These are phyloP conservation scores for Artibeus lituratus DNA, from an alignment of 2,797 vertebrate species.

Conservation along the genomic window DNA sequence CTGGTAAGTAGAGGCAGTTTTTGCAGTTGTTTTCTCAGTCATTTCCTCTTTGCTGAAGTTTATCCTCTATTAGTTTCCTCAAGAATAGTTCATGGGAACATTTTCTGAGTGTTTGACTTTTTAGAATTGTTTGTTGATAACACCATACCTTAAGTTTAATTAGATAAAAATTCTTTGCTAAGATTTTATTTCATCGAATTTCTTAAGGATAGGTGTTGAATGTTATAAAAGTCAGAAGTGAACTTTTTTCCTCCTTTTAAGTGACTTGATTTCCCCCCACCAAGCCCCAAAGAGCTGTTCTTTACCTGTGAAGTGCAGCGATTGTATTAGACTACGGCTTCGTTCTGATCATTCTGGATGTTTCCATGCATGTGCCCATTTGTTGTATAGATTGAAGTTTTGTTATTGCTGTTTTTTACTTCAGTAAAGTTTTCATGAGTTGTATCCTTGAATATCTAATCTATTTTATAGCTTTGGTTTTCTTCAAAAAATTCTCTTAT, in stretches of 20 bases:
- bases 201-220: neutral
- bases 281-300: neutral
- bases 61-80: neutral
- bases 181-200: neutral
- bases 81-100: neutral
- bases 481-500: neutral
- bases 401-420: neutral
- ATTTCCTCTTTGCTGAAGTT: conserved; percentile 5
- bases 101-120: neutral
- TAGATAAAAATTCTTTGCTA: neutral
- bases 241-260: neutral
- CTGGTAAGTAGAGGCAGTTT: neutral
- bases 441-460: neutral
- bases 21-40: neutral
- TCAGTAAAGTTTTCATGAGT: neutral
- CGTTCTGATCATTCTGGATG: neutral
- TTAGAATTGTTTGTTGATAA: conserved; percentile 1
- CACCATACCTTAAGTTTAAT: neutral
- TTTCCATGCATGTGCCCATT: neutral
- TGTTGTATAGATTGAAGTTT: neutral
- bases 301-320: neutral
- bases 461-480: neutral
- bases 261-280: neutral
- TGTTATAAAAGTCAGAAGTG: neutral
- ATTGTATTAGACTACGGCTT: neutral